Percentiles rank a stretch among this genome's conserved stretches.
Evolutionary conservation across 92 coral and sea anemone species (phyloP).

Genomic region (Micromussa lordhowensis): DNA sequence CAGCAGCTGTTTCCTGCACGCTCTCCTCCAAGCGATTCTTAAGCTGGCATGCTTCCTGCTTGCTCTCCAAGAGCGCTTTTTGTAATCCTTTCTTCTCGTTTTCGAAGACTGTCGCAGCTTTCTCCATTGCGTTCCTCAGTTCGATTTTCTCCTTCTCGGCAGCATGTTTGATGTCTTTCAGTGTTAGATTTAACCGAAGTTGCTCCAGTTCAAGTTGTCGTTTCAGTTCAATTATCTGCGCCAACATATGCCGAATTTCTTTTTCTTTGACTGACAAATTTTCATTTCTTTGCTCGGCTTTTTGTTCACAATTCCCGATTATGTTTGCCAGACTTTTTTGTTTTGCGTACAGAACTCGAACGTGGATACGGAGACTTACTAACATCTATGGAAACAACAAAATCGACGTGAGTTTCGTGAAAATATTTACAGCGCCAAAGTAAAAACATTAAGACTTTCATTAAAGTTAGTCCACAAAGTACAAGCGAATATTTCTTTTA

Average conservation of each 20-base stretch:
- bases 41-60: not conserved
- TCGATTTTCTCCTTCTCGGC: constrained; percentile 21
- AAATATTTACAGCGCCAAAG: not conserved
- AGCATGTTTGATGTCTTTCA: constrained; percentile 6
- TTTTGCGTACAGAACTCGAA: constrained; percentile 28
- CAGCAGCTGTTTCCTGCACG: constrained; percentile 23
- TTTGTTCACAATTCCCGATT: not conserved
- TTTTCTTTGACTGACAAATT: constrained; percentile 19
- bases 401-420: not conserved
- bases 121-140: constrained; percentile 6
- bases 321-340: not conserved
- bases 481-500: no score
- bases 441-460: not conserved
- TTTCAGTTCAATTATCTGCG: not conserved
- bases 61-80: not conserved
- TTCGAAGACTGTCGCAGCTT: not conserved
- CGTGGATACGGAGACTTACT: constrained; percentile 32
- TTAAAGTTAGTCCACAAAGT: not conserved
- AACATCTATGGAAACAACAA: constrained; percentile 24
- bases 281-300: not conserved
- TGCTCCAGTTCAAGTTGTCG: constrained; percentile 27
- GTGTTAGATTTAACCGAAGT: not conserved
- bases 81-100: not conserved
- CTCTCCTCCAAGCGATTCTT: constrained; percentile 28
- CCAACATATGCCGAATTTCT: constrained; percentile 1